A percentile compares a stretch with the other conserved stretches of the same genome.
These are phyloP conservation scores for Dasysyrphus tricinctus DNA, from an alignment of 2,888 invertebrate species.

Conservation along the genomic window DNA sequence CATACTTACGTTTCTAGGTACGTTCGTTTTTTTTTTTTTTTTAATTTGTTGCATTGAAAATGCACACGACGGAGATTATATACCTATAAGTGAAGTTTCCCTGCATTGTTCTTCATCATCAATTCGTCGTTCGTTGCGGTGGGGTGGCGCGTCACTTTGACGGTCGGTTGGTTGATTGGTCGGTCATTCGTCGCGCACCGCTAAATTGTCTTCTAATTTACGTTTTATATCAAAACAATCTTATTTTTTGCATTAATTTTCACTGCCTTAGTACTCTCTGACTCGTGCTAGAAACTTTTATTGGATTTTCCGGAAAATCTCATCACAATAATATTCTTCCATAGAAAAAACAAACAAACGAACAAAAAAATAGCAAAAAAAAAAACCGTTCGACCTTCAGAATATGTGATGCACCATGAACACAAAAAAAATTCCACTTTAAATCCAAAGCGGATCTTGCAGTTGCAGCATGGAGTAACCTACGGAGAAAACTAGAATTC, in stretches of 20 bases:
- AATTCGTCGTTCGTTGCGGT: background rate
- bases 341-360: constrained; percentile 26
- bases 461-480: constrained; percentile 10
- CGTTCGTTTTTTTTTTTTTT: too few species aligned
- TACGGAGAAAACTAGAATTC: constrained; percentile 33
- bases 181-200: constrained; percentile 32
- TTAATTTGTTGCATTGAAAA: constrained; percentile 24
- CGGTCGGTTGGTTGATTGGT: background rate
- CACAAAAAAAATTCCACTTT: background rate
- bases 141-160: background rate
- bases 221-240: constrained; percentile 42
- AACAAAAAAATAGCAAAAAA: background rate
- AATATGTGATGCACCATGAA: constrained; percentile 14
- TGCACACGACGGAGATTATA: constrained; percentile 31
- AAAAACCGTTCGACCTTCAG: constrained; percentile 34
- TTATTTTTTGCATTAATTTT: constrained; percentile 10
- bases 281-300: constrained; percentile 56
- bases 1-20: too few species aligned
- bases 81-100: constrained; percentile 44
- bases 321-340: constrained; percentile 54
- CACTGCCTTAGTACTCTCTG: constrained; percentile 4
- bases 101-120: constrained; percentile 52
- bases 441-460: constrained; percentile 57
- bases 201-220: constrained; percentile 59
- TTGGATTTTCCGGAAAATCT: constrained; percentile 70